A percentile compares a stretch with the other conserved stretches of the same genome.
phyloP scores from a whole-genome alignment of 1,140 invertebrate genomes.

The Manduca sexta region DNA sequence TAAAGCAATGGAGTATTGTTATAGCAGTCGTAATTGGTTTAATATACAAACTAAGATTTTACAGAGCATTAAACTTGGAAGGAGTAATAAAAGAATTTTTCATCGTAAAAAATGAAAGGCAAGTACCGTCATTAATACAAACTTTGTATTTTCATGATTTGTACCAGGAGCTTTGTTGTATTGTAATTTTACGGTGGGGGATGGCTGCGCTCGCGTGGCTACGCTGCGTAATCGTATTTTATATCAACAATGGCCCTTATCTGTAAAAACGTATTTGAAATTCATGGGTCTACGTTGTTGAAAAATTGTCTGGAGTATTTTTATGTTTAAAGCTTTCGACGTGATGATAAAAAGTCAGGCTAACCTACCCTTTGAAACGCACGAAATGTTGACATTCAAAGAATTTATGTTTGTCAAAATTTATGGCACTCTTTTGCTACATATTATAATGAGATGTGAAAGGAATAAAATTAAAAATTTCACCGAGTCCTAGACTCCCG shows the following conservation, averaged over 20 bases:
- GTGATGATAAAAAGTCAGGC: constrained; percentile 41
- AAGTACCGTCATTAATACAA: constrained; percentile 45
- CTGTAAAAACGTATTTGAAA: constrained; percentile 55
- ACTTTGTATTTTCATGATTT: constrained; percentile 53
- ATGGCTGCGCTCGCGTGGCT: constrained; percentile 44
- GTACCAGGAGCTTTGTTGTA: constrained; percentile 47
- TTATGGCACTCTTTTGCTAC: constrained; percentile 18
- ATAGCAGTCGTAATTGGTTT: constrained; percentile 9
- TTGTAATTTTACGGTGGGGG: constrained; percentile 51
- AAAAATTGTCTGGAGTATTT: constrained; percentile 51
- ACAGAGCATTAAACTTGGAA: constrained; percentile 17
- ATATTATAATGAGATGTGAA: constrained; percentile 1
- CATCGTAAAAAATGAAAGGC: constrained; percentile 29
- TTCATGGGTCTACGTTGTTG: constrained; percentile 42
- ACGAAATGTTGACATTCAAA: constrained; percentile 21
- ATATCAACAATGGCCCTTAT: constrained; percentile 56
- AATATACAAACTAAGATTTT: constrained; percentile 19
- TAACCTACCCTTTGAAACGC: constrained; percentile 21
- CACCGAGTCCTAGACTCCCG: neutral
- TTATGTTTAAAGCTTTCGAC: constrained; percentile 44
- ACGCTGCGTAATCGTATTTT: constrained; percentile 55
- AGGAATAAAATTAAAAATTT: neutral
- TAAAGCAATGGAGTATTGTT: too few relatives aligned
- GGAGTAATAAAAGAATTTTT: constrained; percentile 25
- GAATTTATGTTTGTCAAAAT: constrained; percentile 21